These are phyloP conservation scores for Prionchulus punctatus DNA, from an alignment of 2,888 invertebrate genomes.

Conservation along the genomic window DNA sequence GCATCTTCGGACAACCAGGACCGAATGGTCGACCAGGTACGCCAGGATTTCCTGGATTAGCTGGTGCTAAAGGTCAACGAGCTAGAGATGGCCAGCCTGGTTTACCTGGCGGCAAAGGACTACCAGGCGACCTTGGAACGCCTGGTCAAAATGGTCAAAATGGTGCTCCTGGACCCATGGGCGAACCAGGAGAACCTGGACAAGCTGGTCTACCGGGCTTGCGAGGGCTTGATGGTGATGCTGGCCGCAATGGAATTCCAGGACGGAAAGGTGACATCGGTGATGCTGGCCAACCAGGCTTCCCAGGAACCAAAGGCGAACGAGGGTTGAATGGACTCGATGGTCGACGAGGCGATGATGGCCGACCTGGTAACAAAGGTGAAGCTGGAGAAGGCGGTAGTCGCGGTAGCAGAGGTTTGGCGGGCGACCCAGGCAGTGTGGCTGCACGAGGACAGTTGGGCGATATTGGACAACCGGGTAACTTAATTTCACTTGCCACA, in stretches of 20 bases:
- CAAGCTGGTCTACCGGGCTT: slow-evolving; percentile 17
- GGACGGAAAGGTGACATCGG: slow-evolving; percentile 3
- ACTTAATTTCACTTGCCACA: background rate
- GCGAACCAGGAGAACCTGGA: slow-evolving; percentile 15
- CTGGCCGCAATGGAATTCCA: too few relatives aligned
- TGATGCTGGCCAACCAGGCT: slow-evolving; percentile 2
- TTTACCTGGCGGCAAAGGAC: slow-evolving; percentile 10
- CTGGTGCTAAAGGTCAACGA: slow-evolving; percentile 15
- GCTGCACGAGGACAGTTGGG: slow-evolving; percentile 13
- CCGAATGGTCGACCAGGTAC: background rate
- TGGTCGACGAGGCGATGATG: slow-evolving; percentile 11
- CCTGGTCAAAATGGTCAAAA: background rate
- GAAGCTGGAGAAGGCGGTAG: background rate
- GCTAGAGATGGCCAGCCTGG: slow-evolving; percentile 10
- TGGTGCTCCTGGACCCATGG: background rate
- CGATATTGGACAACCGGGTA: slow-evolving; percentile 17
- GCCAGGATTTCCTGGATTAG: slow-evolving; percentile 14
- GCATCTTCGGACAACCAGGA: background rate
- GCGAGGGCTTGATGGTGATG: slow-evolving; percentile 17
- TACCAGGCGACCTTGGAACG: slow-evolving; percentile 7
- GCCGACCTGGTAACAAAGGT: background rate
- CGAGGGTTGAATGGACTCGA: background rate
- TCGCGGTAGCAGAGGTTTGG: background rate
- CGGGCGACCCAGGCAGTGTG: slow-evolving; percentile 11
- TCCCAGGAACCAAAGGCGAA: slow-evolving; percentile 5